Conservation (phyloP, 2,888 invertebrate species). For the Spodoptera littoralis region DNA sequence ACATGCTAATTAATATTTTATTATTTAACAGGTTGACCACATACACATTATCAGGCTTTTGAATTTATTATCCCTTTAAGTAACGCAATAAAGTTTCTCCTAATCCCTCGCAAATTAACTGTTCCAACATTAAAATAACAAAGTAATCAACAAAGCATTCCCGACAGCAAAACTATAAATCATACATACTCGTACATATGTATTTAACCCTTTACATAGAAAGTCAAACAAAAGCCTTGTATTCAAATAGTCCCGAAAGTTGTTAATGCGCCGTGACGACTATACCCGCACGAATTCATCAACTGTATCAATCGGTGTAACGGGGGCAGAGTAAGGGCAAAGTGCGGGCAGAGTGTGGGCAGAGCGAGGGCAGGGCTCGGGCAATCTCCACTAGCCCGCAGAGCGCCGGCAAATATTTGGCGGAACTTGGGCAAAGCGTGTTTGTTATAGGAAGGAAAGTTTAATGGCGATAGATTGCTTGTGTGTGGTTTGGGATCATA, state of each 20-base stretch:
- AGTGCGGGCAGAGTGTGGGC: constrained; percentile 59
- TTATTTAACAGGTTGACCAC: no score
- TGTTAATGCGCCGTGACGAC: constrained; percentile 44
- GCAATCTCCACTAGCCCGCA: constrained; percentile 70
- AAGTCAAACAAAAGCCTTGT: constrained; percentile 36
- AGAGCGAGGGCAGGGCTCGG: constrained; percentile 56
- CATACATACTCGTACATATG: constrained; percentile 31
- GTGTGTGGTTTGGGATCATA: constrained; percentile 16
- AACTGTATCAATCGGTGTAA: constrained; percentile 69
- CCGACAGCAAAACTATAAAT: constrained; percentile 23
- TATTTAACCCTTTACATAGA: constrained; percentile 36
- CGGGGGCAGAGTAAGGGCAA: constrained; percentile 65
- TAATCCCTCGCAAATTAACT: no score
- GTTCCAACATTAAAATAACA: background rate
- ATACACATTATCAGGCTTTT: no score
- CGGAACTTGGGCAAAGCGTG: constrained; percentile 45
- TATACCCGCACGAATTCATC: constrained; percentile 64
- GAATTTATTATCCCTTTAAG: no score
- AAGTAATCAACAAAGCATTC: constrained; percentile 18
- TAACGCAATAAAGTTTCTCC: no score
- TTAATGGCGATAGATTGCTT: constrained; percentile 30
- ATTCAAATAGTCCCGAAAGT: constrained; percentile 46
- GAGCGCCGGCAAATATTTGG: constrained; percentile 66
- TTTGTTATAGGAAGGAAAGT: constrained; percentile 33
- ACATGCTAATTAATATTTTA: no score